Conservation (phyloP, 1,140 invertebrate genomes). For the Nasonia giraulti region DNA sequence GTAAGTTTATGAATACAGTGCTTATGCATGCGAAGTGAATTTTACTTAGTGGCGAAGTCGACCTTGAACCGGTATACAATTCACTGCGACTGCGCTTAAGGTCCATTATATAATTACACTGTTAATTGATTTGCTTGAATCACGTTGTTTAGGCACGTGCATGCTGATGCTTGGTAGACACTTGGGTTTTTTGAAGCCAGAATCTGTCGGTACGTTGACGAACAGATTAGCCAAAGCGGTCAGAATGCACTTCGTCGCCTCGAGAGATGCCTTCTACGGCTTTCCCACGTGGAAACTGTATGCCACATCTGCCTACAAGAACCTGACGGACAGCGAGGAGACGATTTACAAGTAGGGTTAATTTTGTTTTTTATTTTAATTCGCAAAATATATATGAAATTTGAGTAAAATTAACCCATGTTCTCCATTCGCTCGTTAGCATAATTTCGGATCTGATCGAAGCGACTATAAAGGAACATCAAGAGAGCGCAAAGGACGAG, state of each 20-base stretch:
- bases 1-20: slow-evolving; percentile 72
- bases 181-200: slow-evolving; percentile 84
- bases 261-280: slow-evolving; percentile 87
- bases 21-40: too few species aligned
- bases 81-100: too few species aligned
- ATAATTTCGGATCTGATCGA: slow-evolving; percentile 87
- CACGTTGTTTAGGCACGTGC: slow-evolving; percentile 78
- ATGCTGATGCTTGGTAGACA: slow-evolving; percentile 85
- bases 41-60: too few species aligned
- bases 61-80: too few species aligned
- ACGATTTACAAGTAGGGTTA: slow-evolving; percentile 81
- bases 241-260: slow-evolving; percentile 83
- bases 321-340: slow-evolving; percentile 84
- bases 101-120: too few species aligned
- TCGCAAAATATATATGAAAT: not conserved
- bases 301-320: slow-evolving; percentile 82
- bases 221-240: slow-evolving; percentile 80
- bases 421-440: slow-evolving; percentile 67
- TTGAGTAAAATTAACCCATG: not conserved
- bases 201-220: slow-evolving; percentile 70
- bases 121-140: too few species aligned
- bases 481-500: slow-evolving; percentile 72
- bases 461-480: slow-evolving; percentile 74
- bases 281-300: slow-evolving; percentile 89
- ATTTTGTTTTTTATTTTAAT: not conserved